Base-by-base conservation (phyloP, 2,888 invertebrate genomes). In the Strigamia transsilvanica region DNA sequence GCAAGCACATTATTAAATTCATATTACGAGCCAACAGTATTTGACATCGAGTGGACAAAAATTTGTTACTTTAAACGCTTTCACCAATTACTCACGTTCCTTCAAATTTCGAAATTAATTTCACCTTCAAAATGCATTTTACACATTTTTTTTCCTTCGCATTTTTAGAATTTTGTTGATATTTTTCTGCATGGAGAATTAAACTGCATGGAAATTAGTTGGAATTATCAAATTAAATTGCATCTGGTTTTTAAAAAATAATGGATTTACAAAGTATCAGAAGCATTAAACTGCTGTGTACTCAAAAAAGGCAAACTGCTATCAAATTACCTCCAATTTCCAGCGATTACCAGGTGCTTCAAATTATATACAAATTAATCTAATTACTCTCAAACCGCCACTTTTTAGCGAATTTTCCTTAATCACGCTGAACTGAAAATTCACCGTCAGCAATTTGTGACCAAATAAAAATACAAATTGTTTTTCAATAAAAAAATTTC, bases 21-120 rank as follows among this genome's bases (percentile, higher is more conserved):
- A 51, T 51, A 51, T 51, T 51, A 51, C n/a, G 10, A n/a, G n/a
- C 51, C 51, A 51, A n/a, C 15, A n/a, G 10, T 51, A n/a, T 51
- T n/a, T 51, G 51, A 51, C 51, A 51, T 51, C 51, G n/a, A 51
- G 51, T 51, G 51, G 51, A 51, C 51, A 51, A 51, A 51, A 51
- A 51, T 51, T 51, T 51, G 51, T 10, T 51, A 51, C 51, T 51
- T 51, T n/a, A n/a, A 51, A 51, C 13, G 10, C 51, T 51, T 51
- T 51, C 10, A n/a, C n/a, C 51, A 51, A 51, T n/a, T 51, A 51
- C n/a, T n/a, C n/a, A 51, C 51, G n/a, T 4, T 4, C 7, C 34
- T 34, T 7, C 3, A 34, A 34, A 34, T 34, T 34, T 34, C 34
- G 7, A 34, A 34, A 34, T 34, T 34, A 3, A 34, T 34, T 34